Base-by-base conservation (phyloP, 1,140 invertebrate species). In the Penaeus japonicus region DNA sequence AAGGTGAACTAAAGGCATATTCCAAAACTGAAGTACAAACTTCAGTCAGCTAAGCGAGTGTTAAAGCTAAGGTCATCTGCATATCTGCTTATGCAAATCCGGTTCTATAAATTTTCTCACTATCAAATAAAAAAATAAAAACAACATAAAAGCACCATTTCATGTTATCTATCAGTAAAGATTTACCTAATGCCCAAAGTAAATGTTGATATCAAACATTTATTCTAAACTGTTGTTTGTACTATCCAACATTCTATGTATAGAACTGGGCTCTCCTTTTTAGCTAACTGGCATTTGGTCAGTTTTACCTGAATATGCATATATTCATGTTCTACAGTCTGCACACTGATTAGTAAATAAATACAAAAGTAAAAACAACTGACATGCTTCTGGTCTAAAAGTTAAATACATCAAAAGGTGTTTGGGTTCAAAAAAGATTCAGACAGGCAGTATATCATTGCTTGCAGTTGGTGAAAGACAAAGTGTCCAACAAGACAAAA, bases 401-500 rank as follows among this genome's bases (percentile, higher is more conserved):
- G 47, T 47, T 39, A 24, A 47, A 47, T 47, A 53, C 32, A n/a
- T 79, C 47, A 47, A 47, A 47, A 47, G 47, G 47, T 47, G 47
- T 47, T 47, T 15, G 47, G 47, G 47, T 47, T 47, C 47, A 47
- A 10, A 47, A 47, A 47, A 47, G 47, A 47, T 47, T 47, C 47
- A 47, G 47, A 47, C 47, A 53, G 77, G 39, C 77, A 54, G 77
- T 53, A 79, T 79, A 4, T 79, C n/a, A 79, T 53, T 24, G 77
- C 35, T 53, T 47, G 47, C 47, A 47, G 47, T 47, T 79, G 39
- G 77, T 79, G 77, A 79, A 53, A 79, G 77, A 79, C 77, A 53
- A 18, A 79, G 17, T 53, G 54, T 35, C 77, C 47, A 79, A n/a
- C 77, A 39, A 79, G 47, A 79, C 77, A 53, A 79, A 79, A 79